Base-by-base conservation (phyloP, 2,113 vertebrate species). In the Abramis brama region DNA sequence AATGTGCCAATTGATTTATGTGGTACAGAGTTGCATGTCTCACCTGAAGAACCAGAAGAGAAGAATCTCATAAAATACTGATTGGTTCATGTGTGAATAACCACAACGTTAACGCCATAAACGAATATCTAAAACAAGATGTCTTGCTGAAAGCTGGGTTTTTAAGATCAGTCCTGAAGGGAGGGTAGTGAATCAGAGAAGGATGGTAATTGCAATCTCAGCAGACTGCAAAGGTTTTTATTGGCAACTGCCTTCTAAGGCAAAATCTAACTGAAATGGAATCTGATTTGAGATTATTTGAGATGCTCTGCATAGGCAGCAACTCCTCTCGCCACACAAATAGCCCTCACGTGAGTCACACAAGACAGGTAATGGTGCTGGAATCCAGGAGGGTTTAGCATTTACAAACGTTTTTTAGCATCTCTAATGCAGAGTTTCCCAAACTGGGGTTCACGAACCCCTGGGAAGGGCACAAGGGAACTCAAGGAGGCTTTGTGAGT, bases 1-100 rank as follows among this genome's bases (percentile, higher is more conserved):
- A 78, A 78, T 66, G 25, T 25, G 75, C 50, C 73, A 47, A 6
- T 55, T 78, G 84, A 79, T 85, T 68, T 60, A 89, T 89, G 71
- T 77, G 71, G 33, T 39, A 64, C 3, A 66, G 17, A 8, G 30
- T 73, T 84, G 77, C 27, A 7, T 30, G 30, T 27, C 9, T 80
- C 79, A 47, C 23, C 59, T 47, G 39, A 45, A 64, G 57, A 27
- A 36, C 17, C 5, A n/a, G 50, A 62, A 17, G 23, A 21, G 62
- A 79, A 64, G 75, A 50, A 5, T 30, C 50, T 27, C 45, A 11
- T 43, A 30, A 71, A 1, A 74, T 74, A 15, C 39, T 47, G 66
- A 36, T 33, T 71, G 71, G 12, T 78, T 21, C 27, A 13, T 6
- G 19, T 21, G 76, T 47, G 43, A 25, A 25, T 17, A 47, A 75